Base-by-base conservation (phyloP, 2,888 invertebrate genomes). In the Callyntrura guangdongensis region DNA sequence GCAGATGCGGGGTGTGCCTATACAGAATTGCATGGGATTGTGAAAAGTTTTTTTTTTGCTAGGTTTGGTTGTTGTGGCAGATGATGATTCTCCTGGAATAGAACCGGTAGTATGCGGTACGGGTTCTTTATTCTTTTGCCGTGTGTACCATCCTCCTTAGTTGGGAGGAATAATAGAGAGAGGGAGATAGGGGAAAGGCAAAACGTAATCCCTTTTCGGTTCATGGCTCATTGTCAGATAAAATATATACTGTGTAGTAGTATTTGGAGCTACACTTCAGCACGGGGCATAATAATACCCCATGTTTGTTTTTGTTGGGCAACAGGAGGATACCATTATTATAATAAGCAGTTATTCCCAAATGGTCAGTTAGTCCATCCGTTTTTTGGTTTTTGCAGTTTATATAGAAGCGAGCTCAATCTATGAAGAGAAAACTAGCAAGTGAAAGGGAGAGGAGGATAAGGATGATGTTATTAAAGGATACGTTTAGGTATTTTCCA, bases 201-300 rank as follows among this genome's bases (percentile, higher is more conserved):
- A 67, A 67, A 20, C 45, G 64, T 64, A 83, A 64, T 83, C 83
- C 83, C 83, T 82, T 61, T 82, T 82, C 82, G 20, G 82, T 45
- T 77, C 77, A 77, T 77, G 77, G 77, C 77, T 77, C 77, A 77
- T 77, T 77, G 77, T 77, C 77, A 77, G 77, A 77, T 77, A 77
- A 77, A 77, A 77, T 77, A 77, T 49, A 77, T 22, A 27, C 25
- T 27, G n/a, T 27, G n/a, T 12, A 53, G n/a, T 53, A 53, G n/a
- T 53, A 53, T 53, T 11, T 47, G 11, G 49, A 53, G 14, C n/a
- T n/a, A 53, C 11, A 53, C 53, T 14, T 9, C 2, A 14, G n/a
- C 53, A 53, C 53, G 1, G 53, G 53, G 25, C 11, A 25, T 20
- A 36, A 67, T n/a, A 36, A 36, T 36, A 36, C 6, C 6, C 36